A percentile compares a stretch with the other conserved stretches of the same genome.
Evolutionary conservation across 2,113 vertebrate species (phyloP).

Genomic region (Osmerus eperlanus): DNA sequence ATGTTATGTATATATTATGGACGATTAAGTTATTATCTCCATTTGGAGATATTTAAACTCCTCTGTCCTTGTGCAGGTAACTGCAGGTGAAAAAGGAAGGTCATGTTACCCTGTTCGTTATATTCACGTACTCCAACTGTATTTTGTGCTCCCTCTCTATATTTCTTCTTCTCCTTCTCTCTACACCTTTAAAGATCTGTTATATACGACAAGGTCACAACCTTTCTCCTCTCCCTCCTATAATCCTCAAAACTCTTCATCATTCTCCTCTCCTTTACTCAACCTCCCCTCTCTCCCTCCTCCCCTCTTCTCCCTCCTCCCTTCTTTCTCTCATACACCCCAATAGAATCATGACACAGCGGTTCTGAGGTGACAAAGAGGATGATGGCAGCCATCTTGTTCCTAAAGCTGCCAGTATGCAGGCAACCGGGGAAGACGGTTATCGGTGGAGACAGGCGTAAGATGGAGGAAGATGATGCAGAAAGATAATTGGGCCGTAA

Average conservation of each 20-base stretch:
- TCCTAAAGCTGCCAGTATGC: not conserved
- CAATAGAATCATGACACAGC: constrained; percentile 3
- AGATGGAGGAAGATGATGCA: not conserved
- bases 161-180: not conserved
- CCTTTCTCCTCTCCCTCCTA: too few species aligned
- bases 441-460: not conserved
- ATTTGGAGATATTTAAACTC: not conserved
- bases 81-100: not conserved
- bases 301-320: not conserved
- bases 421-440: not conserved
- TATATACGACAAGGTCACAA: too few species aligned
- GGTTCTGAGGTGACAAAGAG: not conserved
- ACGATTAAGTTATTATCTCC: too few species aligned
- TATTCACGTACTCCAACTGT: not conserved
- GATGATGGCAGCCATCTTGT: not conserved
- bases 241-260: too few species aligned
- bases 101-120: constrained; percentile 10
- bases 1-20: too few species aligned
- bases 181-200: not conserved
- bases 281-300: not conserved
- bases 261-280: too few species aligned
- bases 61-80: constrained; percentile 1
- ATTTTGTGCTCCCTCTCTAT: not conserved
- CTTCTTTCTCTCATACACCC: not conserved
- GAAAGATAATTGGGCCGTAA: not conserved